Conservation (phyloP, 2,113 vertebrate species). For the Egretta garzetta region DNA sequence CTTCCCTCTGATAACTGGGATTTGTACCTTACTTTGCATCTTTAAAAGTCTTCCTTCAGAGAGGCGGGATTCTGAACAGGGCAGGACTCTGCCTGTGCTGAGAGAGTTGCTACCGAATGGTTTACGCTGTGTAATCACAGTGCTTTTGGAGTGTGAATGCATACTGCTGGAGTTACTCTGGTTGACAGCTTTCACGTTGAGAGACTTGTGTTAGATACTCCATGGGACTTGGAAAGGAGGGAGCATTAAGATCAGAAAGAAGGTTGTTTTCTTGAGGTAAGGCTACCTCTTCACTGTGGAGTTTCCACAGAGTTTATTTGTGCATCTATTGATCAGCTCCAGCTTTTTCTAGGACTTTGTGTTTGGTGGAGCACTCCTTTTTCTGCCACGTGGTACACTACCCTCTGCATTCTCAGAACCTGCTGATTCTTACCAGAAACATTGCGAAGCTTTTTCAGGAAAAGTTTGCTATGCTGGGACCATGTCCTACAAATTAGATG, state of each 20-base stretch:
- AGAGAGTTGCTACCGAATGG: neutral
- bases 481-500: neutral
- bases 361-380: neutral
- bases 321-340: neutral
- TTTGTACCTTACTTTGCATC: neutral
- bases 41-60: neutral
- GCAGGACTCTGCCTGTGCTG: neutral
- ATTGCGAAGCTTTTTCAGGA: neutral
- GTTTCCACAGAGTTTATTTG: neutral
- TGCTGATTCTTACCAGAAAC: neutral
- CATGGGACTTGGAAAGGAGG: neutral
- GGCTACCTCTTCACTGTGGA: neutral
- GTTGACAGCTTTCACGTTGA: neutral
- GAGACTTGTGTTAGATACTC: neutral
- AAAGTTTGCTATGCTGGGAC: neutral
- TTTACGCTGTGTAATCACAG: neutral
- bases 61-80: neutral
- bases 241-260: neutral
- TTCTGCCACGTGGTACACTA: neutral
- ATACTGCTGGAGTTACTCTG: neutral
- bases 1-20: neutral
- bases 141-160: neutral
- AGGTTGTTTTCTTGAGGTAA: neutral
- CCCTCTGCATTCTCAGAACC: neutral
- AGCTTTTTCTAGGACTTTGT: neutral